A percentile compares a stretch with the other conserved stretches of the same genome.
Evolutionary conservation across 2,113 vertebrate genomes (phyloP).

Genomic region (Lamprologus ornatipinnis): DNA sequence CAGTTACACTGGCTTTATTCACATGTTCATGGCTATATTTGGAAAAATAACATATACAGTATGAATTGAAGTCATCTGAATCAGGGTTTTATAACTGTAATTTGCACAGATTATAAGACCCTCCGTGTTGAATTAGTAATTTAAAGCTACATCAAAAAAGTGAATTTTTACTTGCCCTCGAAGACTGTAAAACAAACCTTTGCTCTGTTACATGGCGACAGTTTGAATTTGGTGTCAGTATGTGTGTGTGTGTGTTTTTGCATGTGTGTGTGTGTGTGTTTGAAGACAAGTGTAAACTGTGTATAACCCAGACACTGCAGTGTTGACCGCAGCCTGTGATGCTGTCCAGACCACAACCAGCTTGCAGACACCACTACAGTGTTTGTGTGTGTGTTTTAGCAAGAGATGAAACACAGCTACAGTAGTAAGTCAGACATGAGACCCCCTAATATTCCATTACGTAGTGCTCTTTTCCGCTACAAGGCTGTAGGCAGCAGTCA

Average conservation of each 20-base stretch:
- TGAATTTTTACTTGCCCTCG: neutral
- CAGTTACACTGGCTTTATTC: neutral
- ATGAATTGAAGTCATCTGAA: neutral
- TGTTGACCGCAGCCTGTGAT: slow-evolving; percentile 56
- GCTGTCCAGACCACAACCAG: slow-evolving; percentile 59
- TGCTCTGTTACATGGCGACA: neutral
- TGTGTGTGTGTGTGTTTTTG: slow-evolving; percentile 8
- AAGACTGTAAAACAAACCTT: slow-evolving; percentile 1
- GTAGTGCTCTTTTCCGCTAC: slow-evolving; percentile 59
- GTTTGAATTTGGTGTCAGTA: neutral
- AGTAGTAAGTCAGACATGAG: slow-evolving; percentile 67
- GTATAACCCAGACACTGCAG: slow-evolving; percentile 50
- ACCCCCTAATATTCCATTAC: slow-evolving; percentile 75
- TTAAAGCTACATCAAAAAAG: neutral
- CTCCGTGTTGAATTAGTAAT: neutral
- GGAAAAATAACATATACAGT: neutral
- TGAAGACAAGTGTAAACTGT: slow-evolving; percentile 59
- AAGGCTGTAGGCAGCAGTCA: slow-evolving; percentile 43
- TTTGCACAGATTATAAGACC: neutral
- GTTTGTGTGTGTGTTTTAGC: slow-evolving; percentile 24
- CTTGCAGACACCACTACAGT: slow-evolving; percentile 49
- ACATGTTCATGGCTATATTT: neutral
- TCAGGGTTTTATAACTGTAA: neutral
- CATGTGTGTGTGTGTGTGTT: slow-evolving; percentile 3
- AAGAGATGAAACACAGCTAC: slow-evolving; percentile 58